Conservation (phyloP, 1,140 invertebrate species). For the Argopecten irradians region DNA sequence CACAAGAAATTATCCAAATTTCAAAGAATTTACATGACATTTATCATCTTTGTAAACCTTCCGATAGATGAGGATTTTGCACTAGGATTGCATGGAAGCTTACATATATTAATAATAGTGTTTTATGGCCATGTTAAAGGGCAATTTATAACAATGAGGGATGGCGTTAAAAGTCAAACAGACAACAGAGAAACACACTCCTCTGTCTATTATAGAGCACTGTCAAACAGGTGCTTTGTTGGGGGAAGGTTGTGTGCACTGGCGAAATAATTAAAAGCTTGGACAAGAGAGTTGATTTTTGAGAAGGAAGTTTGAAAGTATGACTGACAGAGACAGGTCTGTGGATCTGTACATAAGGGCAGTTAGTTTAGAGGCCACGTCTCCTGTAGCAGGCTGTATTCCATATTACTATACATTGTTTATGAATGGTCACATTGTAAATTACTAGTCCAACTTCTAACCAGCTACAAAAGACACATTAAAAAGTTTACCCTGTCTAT, state of each 20-base stretch:
- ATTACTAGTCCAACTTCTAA: too few relatives aligned
- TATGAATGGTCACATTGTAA: neutral
- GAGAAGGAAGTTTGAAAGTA: neutral
- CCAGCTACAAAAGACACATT: too few relatives aligned
- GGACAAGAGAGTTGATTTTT: neutral
- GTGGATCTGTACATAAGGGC: too few relatives aligned
- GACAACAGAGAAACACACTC: neutral
- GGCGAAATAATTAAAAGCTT: neutral
- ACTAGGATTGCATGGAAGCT: neutral
- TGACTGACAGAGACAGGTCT: neutral
- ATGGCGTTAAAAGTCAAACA: slow-evolving; percentile 17
- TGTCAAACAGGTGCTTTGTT: slow-evolving; percentile 9
- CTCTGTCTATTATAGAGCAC: neutral
- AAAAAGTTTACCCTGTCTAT: too few relatives aligned
- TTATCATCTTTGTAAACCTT: neutral
- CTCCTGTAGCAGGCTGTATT: neutral
- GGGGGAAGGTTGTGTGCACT: neutral
- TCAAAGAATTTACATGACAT: neutral
- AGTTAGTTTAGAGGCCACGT: neutral
- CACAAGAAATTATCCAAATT: neutral
- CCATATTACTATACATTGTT: neutral
- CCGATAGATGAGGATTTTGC: neutral
- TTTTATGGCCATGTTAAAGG: neutral
- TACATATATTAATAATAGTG: neutral
- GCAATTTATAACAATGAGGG: slow-evolving; percentile 17